Evolutionary conservation across 1,140 invertebrate genomes (phyloP).

Genomic region (Euglossa dilemma): DNA sequence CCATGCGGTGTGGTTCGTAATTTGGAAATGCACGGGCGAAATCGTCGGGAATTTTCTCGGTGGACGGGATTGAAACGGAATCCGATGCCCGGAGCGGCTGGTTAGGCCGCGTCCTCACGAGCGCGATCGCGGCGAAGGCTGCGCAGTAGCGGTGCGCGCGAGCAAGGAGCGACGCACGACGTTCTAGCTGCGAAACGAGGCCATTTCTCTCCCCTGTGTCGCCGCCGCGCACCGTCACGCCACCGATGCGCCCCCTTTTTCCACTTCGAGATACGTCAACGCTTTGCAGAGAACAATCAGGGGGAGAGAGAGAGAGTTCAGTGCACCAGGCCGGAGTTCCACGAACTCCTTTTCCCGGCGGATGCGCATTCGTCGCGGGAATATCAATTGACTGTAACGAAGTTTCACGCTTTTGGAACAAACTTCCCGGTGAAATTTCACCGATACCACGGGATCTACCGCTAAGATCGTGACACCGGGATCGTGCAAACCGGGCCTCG

Average conservation of each 20-base stretch:
- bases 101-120: background rate
- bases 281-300: constrained; percentile 64
- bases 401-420: constrained; percentile 58
- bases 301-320: constrained; percentile 58
- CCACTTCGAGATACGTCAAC: constrained; percentile 68
- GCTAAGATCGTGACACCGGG: background rate
- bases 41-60: no score
- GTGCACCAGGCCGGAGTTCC: constrained; percentile 60
- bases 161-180: constrained; percentile 62
- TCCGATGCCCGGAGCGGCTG: background rate
- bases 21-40: no score
- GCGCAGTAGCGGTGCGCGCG: constrained; percentile 32
- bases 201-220: constrained; percentile 66
- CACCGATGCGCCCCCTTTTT: constrained; percentile 68
- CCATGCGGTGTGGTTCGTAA: no score
- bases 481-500: background rate
- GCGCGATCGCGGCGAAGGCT: constrained; percentile 28
- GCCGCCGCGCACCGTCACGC: constrained; percentile 29
- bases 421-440: constrained; percentile 30
- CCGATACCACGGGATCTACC: background rate
- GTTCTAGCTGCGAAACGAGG: constrained; percentile 69
- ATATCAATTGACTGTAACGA: constrained; percentile 61
- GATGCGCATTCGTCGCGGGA: constrained; percentile 56
- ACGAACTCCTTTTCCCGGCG: constrained; percentile 50
- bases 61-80: background rate